Conservation (phyloP, 2,113 vertebrate species). For the Dromaius novaehollandiae region DNA sequence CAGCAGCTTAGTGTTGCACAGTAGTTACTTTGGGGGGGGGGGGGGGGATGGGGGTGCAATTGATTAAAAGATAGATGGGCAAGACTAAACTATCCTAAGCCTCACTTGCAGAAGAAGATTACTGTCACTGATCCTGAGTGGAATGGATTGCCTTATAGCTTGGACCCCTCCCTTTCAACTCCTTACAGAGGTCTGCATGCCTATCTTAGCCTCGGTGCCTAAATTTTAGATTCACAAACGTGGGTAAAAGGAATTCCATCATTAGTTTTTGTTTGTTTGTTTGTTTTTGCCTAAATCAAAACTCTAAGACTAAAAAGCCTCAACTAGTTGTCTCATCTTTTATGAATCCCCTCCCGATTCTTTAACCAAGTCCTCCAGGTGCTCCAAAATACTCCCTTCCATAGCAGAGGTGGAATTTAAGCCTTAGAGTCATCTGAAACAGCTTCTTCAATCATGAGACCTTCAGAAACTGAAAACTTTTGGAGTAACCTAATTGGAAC, state of each 20-base stretch:
- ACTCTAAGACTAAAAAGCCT: not conserved
- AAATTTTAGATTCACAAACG: too few species aligned
- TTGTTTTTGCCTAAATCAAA: not conserved
- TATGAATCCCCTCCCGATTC: not conserved
- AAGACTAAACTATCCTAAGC: not conserved
- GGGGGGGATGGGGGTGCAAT: not conserved
- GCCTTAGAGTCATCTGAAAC: not conserved
- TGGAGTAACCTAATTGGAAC: not conserved
- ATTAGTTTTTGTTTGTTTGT: not conserved
- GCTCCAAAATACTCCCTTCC: not conserved
- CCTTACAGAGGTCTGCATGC: not conserved
- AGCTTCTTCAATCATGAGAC: fast-evolving
- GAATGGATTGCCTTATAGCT: not conserved
- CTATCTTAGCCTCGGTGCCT: not conserved
- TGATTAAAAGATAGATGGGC: not conserved
- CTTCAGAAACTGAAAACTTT: not conserved
- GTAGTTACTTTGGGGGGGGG: not conserved
- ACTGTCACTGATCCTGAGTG: not conserved
- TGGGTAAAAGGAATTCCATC: not conserved
- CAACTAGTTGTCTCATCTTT: not conserved
- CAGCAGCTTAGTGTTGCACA: not conserved
- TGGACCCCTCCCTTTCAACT: not conserved
- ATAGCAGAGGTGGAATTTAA: not conserved
- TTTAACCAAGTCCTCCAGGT: not conserved
- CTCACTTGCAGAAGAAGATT: not conserved